These are phyloP conservation scores for Drosophila paracracens DNA, from an alignment of 2,888 invertebrate species.

Conservation along the genomic window DNA sequence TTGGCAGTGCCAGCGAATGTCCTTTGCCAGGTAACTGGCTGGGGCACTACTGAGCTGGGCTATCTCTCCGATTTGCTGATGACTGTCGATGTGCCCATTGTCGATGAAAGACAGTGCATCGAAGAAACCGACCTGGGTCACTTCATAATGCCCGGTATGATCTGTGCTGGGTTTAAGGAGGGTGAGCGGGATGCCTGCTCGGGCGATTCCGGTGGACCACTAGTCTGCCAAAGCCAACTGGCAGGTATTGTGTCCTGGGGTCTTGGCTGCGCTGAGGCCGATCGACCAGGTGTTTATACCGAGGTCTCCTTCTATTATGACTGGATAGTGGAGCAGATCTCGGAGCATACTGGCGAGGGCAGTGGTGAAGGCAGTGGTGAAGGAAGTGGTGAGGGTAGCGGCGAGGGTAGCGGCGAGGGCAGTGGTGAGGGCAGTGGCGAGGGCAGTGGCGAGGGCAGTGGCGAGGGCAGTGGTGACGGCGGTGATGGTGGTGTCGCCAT, in stretches of 20 bases:
- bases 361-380: conserved; percentile 5
- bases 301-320: conserved; percentile 85
- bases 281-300: conserved; percentile 91
- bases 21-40: conserved; percentile 82
- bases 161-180: conserved; percentile 90
- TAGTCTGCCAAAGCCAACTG: conserved; percentile 88
- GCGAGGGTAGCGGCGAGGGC: background rate
- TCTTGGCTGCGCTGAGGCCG: conserved; percentile 89
- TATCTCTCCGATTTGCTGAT: conserved; percentile 60
- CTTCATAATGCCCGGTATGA: conserved; percentile 88
- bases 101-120: conserved; percentile 64
- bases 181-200: conserved; percentile 93
- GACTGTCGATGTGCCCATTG: conserved; percentile 76
- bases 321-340: conserved; percentile 66
- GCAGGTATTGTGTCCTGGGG: conserved; percentile 95
- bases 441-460: conserved; percentile 32
- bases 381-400: background rate
- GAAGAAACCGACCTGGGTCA: conserved; percentile 71
- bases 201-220: conserved; percentile 94
- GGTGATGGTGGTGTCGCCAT: conserved; percentile 48
- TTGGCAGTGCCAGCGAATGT: conserved; percentile 46
- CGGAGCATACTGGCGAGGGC: conserved; percentile 12
- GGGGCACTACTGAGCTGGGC: conserved; percentile 79
- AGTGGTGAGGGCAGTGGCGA: conserved; percentile 20
- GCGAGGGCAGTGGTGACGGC: conserved; percentile 14